A percentile compares a stretch with the other conserved stretches of the same genome.
Evolutionary conservation across 2,113 vertebrate genomes (phyloP).

Genomic region (Alectura lathami): DNA sequence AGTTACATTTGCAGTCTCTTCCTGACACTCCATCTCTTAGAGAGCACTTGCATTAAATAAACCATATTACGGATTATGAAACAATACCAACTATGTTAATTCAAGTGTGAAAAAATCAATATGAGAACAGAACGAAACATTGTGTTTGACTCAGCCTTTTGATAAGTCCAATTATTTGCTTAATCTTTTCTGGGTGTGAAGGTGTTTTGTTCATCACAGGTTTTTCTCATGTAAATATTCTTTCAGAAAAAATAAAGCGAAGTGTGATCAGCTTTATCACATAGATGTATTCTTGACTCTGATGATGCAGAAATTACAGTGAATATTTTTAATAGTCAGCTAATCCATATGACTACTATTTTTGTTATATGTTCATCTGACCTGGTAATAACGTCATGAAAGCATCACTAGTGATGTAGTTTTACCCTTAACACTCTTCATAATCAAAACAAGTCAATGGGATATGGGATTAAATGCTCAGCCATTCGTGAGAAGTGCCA

Average conservation of each 20-base stretch:
- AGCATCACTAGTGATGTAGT: neutral
- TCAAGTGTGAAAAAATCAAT: neutral
- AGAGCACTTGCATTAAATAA: conserved; percentile 8
- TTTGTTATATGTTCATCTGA: neutral
- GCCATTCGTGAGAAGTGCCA: neutral
- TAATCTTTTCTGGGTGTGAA: neutral
- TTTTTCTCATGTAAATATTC: neutral
- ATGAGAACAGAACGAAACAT: neutral
- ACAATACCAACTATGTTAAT: neutral
- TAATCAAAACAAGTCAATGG: neutral
- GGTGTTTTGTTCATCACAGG: neutral
- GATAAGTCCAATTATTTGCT: neutral
- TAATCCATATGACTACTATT: neutral
- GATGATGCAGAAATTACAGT: neutral
- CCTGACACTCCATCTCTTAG: conserved; percentile 50
- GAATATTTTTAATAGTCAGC: neutral
- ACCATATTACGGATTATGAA: conserved; percentile 8
- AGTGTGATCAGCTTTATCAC: neutral
- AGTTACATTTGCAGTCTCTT: conserved; percentile 41
- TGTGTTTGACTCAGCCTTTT: neutral
- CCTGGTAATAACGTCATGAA: neutral
- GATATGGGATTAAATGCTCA: neutral
- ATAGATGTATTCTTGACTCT: neutral
- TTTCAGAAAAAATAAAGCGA: neutral
- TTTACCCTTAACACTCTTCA: neutral